Evolutionary conservation across 2,113 vertebrate genomes (phyloP).

Genomic region (Pangasianodon gigas): DNA sequence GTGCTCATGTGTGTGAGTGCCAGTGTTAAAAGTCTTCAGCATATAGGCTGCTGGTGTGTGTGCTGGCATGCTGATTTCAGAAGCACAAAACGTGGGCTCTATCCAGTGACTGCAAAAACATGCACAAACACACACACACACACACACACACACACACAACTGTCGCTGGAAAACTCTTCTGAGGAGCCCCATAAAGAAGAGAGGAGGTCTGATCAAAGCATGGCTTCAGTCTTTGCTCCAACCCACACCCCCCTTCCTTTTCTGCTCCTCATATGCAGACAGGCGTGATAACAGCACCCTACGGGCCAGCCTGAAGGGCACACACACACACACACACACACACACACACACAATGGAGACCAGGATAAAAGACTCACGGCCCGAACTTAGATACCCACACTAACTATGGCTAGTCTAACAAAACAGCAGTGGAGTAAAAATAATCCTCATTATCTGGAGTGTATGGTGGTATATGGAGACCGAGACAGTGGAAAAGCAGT

Average conservation of each 20-base stretch:
- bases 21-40: neutral
- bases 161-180: conserved; percentile 46
- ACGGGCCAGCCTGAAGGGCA: conserved; percentile 23
- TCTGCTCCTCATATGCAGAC: conserved; percentile 38
- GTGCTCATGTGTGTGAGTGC: neutral
- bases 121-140: conserved; percentile 17
- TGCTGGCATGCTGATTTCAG: conserved; percentile 22
- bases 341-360: conserved; percentile 18
- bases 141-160: conserved; percentile 19
- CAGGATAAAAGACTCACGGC: conserved; percentile 15
- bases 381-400: neutral
- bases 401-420: conserved; percentile 11
- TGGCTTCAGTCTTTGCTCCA: neutral
- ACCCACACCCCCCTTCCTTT: neutral
- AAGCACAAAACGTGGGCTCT: conserved; percentile 23
- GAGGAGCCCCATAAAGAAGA: conserved; percentile 50
- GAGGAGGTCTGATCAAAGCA: conserved; percentile 36
- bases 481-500: neutral
- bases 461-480: neutral
- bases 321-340: conserved; percentile 21
- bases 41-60: neutral
- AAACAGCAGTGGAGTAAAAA: neutral
- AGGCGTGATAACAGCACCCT: conserved; percentile 43
- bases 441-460: neutral
- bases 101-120: conserved; percentile 56